Conservation (phyloP, 2,797 vertebrate species). For the Phoebastria nigripes region DNA sequence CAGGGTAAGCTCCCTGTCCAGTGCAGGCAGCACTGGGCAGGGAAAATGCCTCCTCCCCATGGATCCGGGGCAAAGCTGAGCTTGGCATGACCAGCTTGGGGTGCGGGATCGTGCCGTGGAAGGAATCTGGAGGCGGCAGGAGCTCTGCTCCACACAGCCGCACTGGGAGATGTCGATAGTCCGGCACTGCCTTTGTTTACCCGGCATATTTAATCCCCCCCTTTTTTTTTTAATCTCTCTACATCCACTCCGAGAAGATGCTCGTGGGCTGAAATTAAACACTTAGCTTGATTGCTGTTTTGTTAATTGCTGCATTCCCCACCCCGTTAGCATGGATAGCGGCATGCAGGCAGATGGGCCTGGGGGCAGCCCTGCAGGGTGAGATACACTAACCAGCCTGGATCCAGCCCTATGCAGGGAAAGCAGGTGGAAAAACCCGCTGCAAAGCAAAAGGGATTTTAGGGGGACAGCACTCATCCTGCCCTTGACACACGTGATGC, state of each 20-base stretch:
- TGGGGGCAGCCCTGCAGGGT: neutral
- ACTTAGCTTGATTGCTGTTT: constrained; percentile 75
- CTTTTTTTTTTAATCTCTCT: constrained; percentile 45
- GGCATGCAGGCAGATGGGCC: neutral
- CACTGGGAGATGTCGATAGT: neutral
- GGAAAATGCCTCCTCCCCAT: neutral
- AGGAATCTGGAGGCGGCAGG: neutral
- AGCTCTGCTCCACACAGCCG: fast-evolving
- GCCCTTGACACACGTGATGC: neutral
- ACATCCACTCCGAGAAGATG: constrained; percentile 65
- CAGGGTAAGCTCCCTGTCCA: neutral
- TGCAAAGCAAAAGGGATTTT: neutral
- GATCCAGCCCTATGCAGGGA: fast-evolving
- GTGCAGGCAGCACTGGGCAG: neutral
- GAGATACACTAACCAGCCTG: neutral
- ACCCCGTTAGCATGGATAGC: neutral
- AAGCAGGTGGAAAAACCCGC: neutral
- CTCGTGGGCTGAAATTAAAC: constrained; percentile 74
- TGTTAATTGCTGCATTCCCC: constrained; percentile 73
- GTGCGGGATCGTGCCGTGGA: fast-evolving
- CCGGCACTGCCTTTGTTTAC: constrained; percentile 65
- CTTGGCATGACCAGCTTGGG: neutral
- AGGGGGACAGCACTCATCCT: neutral
- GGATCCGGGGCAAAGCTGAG: neutral
- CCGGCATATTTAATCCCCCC: constrained; percentile 28